phyloP scores from a whole-genome alignment of 1,140 invertebrate genomes.

The Procambarus virginalis region DNA sequence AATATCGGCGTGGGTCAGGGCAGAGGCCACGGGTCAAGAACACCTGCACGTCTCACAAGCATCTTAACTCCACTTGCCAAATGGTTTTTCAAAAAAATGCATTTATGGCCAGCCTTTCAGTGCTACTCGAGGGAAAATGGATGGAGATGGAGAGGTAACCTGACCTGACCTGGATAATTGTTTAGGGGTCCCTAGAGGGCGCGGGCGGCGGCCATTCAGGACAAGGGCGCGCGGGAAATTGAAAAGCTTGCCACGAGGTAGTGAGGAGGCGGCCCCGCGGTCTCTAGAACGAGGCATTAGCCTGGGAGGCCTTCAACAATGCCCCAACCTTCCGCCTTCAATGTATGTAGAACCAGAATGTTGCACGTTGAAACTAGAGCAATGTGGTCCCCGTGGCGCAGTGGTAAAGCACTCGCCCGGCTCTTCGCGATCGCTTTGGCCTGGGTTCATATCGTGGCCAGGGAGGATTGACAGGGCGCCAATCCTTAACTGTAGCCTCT shows the following conservation, averaged over 20 bases:
- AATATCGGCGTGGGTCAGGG: neutral
- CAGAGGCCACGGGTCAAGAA: too few relatives aligned
- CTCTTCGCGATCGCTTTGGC: too few relatives aligned
- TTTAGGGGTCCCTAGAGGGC: conserved; percentile 12
- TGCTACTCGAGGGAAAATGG: conserved; percentile 30
- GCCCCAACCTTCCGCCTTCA: neutral
- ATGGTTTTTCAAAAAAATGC: conserved; percentile 28
- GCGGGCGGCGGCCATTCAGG: conserved; percentile 6
- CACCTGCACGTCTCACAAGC: neutral
- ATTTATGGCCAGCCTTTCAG: conserved; percentile 37
- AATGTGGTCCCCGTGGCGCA: too few relatives aligned
- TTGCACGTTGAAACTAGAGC: too few relatives aligned
- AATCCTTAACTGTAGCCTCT: too few relatives aligned
- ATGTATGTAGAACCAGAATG: neutral
- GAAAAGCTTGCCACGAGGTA: neutral
- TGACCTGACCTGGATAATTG: conserved; percentile 43
- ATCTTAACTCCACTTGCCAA: conserved; percentile 28
- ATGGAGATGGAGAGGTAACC: conserved; percentile 24
- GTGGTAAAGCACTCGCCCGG: too few relatives aligned
- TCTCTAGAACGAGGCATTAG: conserved; percentile 22
- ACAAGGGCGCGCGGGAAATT: conserved; percentile 31
- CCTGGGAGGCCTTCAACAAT: neutral
- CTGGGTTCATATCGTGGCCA: too few relatives aligned
- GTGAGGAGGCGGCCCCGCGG: conserved; percentile 2
- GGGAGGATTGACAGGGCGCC: too few relatives aligned